Evolutionary conservation across 2,113 vertebrate species (phyloP), one percentile per base, ranked within the genome.

Genomic region (Macaca nemestrina): DNA sequence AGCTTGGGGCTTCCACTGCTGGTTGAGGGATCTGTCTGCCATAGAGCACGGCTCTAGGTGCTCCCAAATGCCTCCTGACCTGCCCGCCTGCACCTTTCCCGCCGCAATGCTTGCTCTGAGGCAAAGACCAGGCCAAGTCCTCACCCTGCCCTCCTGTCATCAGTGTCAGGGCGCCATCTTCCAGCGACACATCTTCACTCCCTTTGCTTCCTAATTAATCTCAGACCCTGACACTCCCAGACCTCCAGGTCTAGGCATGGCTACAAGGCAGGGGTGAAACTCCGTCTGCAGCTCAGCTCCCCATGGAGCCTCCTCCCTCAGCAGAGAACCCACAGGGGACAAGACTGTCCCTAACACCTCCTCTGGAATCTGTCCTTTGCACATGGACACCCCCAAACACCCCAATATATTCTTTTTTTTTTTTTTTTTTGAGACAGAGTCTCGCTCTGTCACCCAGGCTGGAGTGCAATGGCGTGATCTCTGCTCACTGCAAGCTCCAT

Each of bases 131-230:
- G 30, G 13, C 23, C 0, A 5, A 76, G 40, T 9, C 27, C 35
- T 67, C 7, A 30, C 25, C 23, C 52, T 5, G 18, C 4, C 55
- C 61, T 72, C 75, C 16, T 13, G 30, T 80, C 30, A 3, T 5
- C 20, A 30, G 18, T 32, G 43, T 67, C 30, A 8, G 43, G 45
- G 59, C 0, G 0, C 8, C 6, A 0, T 30, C 4, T 30, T 14
- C 14, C 55, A n/a, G 38, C 16, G 72, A 17, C 8, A 3, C 8
- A 0, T 32, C 80, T 32, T 13, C 0, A 3, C 2, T 50, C 72
- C 43, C 16, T 50, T 20, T 38, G 40, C 43, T 70, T 14, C 50
- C 61, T 61, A 1, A 7, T 40, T 83, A n/a, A 13, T 27, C 84
- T 81, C 35, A 57, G 88, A 30, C 14, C 59, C 45, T 17, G 59